Evolutionary conservation across 2,888 invertebrate genomes (phyloP), one percentile per base, ranked within the genome.

Genomic region (Meganola albula): DNA sequence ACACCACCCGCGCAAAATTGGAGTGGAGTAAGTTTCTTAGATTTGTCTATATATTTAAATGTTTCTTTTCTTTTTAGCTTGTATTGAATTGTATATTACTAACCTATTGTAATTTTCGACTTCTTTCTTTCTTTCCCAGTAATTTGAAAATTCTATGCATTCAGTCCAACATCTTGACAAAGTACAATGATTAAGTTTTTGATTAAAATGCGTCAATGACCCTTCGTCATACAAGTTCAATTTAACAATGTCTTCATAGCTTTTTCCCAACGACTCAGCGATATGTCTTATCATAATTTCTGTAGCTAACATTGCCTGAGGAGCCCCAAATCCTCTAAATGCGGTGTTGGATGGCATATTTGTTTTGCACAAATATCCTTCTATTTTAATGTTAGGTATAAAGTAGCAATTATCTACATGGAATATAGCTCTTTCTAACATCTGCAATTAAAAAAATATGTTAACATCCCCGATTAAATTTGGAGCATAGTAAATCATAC

Each of bases 311-410:
- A 96, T 95, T 3, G 92, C 95, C 69, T 97, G 95, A 0, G 97
- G 97, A 0, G 91, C 95, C 1, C 97, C 97, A 60, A 96, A 97
- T 1, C 96, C 96, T 59, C 98, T 87, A 62, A 97, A 98, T 0
- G 98, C 97, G 0, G 97, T 98, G 65, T 96, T 96, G 0, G 96
- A 95, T 0, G 96, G 91, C 45, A 95, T 73, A 80, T 98, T 97
- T 0, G 98, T 98, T 74, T 90, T 92, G 65, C 97, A 98, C 4
- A 91, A 83, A 64, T 90, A 91, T 1, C 93, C 93, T 12, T 80
- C 82, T 0, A 93, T 88, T 48, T 89, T 87, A 0, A 91, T 76
- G 48, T 91, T 91, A 4, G 93, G 93, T 51, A 97, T 90, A 48
- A 86, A 88, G 72, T 97, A 98, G 9, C 92, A 88, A 69, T 96